Conservation (phyloP, 1,140 invertebrate species). For the Drosophila kanapiae region DNA sequence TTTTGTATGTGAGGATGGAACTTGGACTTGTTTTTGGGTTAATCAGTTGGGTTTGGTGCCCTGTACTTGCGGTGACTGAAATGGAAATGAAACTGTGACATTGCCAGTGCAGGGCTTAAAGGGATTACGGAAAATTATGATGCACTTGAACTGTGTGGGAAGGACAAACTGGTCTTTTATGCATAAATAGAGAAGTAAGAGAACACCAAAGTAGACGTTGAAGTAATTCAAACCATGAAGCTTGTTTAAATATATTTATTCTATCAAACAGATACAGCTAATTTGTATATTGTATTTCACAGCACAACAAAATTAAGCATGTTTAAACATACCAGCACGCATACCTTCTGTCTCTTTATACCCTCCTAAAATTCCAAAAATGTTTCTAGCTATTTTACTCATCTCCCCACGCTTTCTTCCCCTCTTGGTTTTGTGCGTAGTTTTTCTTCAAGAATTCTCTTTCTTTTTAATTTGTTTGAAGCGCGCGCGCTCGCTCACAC, state of each 20-base stretch:
- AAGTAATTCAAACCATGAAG: too few relatives aligned
- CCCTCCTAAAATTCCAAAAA: slow-evolving; percentile 26
- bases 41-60: slow-evolving; percentile 51
- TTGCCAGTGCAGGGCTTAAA: slow-evolving; percentile 4
- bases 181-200: neutral
- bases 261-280: neutral
- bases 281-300: neutral
- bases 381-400: slow-evolving; percentile 29
- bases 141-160: slow-evolving; percentile 14
- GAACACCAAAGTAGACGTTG: too few relatives aligned
- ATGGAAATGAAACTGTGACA: slow-evolving; percentile 22
- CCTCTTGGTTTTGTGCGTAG: slow-evolving; percentile 5
- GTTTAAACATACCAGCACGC: slow-evolving; percentile 10
- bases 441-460: slow-evolving; percentile 37
- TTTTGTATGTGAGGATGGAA: neutral
- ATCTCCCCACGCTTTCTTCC: neutral
- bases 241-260: too few relatives aligned
- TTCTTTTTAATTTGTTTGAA: slow-evolving; percentile 69
- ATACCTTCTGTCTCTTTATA: slow-evolving; percentile 13
- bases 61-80: slow-evolving; percentile 40
- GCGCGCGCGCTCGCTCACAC: slow-evolving; percentile 45
- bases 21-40: slow-evolving; percentile 45
- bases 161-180: too few relatives aligned
- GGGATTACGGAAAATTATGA: slow-evolving; percentile 8
- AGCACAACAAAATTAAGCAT: slow-evolving; percentile 8